Conservation (phyloP, 2,888 invertebrate genomes). For the Acheta domesticus region DNA sequence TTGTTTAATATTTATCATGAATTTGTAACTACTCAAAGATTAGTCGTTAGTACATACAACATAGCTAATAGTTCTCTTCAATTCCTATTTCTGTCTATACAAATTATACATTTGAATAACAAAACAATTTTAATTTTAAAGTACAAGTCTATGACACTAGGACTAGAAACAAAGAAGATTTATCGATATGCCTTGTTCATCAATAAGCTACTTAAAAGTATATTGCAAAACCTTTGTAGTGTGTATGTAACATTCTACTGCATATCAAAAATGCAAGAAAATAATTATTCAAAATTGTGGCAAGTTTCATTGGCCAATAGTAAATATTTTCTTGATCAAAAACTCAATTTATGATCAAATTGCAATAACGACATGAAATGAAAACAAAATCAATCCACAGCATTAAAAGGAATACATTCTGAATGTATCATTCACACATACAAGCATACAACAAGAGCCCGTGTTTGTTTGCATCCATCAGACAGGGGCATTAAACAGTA, state of each 20-base stretch:
- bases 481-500: too few species aligned
- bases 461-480: too few species aligned
- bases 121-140: neutral
- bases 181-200: neutral
- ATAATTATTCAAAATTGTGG: neutral
- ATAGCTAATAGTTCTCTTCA: neutral
- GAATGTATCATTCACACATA: too few species aligned
- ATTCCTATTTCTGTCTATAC: slow-evolving; percentile 11
- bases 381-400: too few species aligned
- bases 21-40: slow-evolving; percentile 3
- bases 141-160: slow-evolving; percentile 3
- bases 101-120: slow-evolving; percentile 10
- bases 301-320: neutral
- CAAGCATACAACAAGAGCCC: too few species aligned
- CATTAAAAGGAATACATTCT: too few species aligned
- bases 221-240: neutral
- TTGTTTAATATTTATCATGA: neutral
- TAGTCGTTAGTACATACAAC: slow-evolving; percentile 3
- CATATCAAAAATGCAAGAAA: neutral
- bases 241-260: neutral
- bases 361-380: too few species aligned
- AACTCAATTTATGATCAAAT: too few species aligned
- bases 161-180: slow-evolving; percentile 3
- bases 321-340: too few species aligned
- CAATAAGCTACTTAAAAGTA: neutral